Evolutionary conservation across 2,113 vertebrate species (phyloP), one percentile per base, ranked within the genome.

Genomic region (Meriones unguiculatus): DNA sequence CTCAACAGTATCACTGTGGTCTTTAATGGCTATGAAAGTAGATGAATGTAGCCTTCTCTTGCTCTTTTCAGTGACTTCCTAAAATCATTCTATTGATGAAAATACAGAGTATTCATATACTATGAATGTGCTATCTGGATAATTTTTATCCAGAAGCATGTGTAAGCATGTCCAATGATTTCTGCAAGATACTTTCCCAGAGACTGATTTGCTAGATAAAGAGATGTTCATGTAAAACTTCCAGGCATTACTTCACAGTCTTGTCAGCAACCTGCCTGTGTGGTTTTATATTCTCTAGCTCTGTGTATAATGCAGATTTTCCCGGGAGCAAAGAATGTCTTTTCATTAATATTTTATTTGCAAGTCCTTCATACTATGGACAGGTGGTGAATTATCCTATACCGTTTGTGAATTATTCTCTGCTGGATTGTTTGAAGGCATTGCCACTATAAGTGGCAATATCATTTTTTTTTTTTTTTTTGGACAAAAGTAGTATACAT

Each of bases 91-190:
- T 69, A 76, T 32, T 91, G 52, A 69, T 70, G 50, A 67, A 65
- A 90, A 82, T 75, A 67, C 59, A 54, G 17, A 59, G 88, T 80
- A 89, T 87, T 80, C 57, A 32, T 59, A 93, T 92, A 92, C 24
- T 92, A 81, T 9, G 67, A 64, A 90, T 75, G 32, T 65, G 11
- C 73, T 57, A 32, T 77, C 15, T 38, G 22, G 13, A 69, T 32
- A 59, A 5, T 59, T 78, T 84, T 91, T 70, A 76, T 46, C 46
- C 46, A 46, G 46, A 46, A 46, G 46, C 46, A 46, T 41, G 2
- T 64, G 67, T 77, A 69, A 69, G 15, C 28, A 76, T 57, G 30
- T 54, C 41, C 64, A 80, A 80, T 17, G n/a, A 76, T 62, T 76
- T 92, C 82, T 94, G 70, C 25, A 89, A 62, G 12, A 75, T 70